Evolutionary conservation across 2,113 vertebrate species (phyloP).

Genomic region (Cochlearius cochlearius): DNA sequence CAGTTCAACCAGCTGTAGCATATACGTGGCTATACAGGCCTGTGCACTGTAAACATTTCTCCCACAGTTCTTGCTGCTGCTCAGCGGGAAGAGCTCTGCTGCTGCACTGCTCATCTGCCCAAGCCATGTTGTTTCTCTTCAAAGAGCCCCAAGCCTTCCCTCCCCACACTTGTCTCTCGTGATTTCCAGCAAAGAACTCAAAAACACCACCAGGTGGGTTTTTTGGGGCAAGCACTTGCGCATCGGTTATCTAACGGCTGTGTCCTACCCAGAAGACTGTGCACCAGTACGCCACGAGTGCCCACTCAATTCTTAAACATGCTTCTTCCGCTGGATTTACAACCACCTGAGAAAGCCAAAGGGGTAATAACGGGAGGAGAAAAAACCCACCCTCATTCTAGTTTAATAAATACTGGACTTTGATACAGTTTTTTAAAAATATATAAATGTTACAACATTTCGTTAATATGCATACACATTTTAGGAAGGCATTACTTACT

Average conservation of each 20-base stretch:
- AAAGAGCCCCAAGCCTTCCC: background rate
- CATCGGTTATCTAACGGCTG: fast-evolving
- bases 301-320: background rate
- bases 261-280: background rate
- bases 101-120: background rate
- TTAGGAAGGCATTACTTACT: background rate
- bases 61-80: background rate
- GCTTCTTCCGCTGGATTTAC: background rate
- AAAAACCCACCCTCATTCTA: background rate
- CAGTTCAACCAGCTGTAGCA: too few relatives aligned
- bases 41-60: background rate
- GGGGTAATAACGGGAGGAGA: background rate
- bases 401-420: background rate
- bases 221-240: background rate
- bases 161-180: background rate
- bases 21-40: background rate
- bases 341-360: background rate
- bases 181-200: background rate
- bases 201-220: background rate
- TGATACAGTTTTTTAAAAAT: background rate
- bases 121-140: background rate
- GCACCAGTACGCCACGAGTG: background rate
- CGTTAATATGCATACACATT: background rate
- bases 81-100: background rate
- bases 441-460: background rate